Conservation (phyloP, 2,113 vertebrate genomes). For the Apistogramma diplotaenia region DNA sequence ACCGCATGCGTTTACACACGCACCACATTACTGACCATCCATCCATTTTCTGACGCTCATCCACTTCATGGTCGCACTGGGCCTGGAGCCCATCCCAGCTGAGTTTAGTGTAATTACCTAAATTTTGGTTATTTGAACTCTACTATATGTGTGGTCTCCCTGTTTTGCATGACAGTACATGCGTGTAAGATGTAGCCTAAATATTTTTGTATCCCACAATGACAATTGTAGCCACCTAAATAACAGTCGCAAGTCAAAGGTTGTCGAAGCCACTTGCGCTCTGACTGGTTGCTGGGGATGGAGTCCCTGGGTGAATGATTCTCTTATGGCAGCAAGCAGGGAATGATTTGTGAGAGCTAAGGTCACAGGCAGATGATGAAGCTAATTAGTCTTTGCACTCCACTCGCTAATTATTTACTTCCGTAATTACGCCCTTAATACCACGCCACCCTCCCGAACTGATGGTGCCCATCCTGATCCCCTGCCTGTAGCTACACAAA, state of each 20-base stretch:
- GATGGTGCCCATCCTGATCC: slow-evolving; percentile 6
- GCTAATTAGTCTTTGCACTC: slow-evolving; percentile 71
- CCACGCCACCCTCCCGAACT: slow-evolving; percentile 13
- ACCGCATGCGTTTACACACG: background rate
- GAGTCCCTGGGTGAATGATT: slow-evolving; percentile 48
- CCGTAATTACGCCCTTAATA: slow-evolving; percentile 56
- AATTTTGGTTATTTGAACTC: background rate
- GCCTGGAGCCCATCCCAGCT: background rate
- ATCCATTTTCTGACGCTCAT: background rate
- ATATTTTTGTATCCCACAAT: background rate
- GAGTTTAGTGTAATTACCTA: background rate
- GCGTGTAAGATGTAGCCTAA: background rate
- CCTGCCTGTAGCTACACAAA: slow-evolving; percentile 34
- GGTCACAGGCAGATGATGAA: slow-evolving; percentile 66
- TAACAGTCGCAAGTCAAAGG: background rate
- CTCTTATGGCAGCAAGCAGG: slow-evolving; percentile 46
- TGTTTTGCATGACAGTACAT: background rate
- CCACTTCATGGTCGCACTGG: background rate
- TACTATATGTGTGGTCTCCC: background rate
- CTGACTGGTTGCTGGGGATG: slow-evolving; percentile 8
- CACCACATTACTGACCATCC: background rate
- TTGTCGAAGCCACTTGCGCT: background rate
- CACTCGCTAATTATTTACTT: slow-evolving; percentile 66
- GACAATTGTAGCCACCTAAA: background rate
- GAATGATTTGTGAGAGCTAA: slow-evolving; percentile 57